Percentiles rank a stretch among this genome's conserved stretches.
Conservation (phyloP, 2,113 vertebrate species). For the Junco hyemalis region DNA sequence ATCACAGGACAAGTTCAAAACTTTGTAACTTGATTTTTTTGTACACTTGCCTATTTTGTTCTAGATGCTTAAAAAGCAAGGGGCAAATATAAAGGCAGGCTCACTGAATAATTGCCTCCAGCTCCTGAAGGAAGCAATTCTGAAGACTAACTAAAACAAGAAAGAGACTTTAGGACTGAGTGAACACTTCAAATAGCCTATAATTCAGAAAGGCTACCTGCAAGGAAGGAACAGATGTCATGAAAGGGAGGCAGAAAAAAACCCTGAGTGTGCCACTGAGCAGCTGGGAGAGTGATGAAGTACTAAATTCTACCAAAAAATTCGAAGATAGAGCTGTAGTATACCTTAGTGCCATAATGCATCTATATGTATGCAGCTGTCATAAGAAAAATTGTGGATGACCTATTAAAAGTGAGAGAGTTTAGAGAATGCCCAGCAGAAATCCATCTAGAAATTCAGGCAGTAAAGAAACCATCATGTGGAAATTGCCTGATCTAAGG, state of each 20-base stretch:
- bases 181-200: not conserved
- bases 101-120: not conserved
- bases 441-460: constrained; percentile 10
- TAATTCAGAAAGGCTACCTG: not conserved
- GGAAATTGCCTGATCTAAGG: constrained; percentile 32
- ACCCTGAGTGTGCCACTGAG: not conserved
- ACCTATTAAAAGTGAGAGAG: constrained; percentile 21
- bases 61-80: not conserved
- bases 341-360: not conserved
- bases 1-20: not conserved
- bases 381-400: constrained; percentile 27
- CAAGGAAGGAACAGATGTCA: not conserved
- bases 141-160: not conserved
- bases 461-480: constrained; percentile 28
- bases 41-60: not conserved
- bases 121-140: not conserved
- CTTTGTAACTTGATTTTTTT: not conserved
- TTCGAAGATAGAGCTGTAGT: not conserved
- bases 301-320: not conserved
- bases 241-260: not conserved
- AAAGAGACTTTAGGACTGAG: not conserved
- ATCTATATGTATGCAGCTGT: constrained; percentile 30
- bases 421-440: not conserved
- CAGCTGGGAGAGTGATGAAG: constrained; percentile 1
- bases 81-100: not conserved